Evolutionary conservation across 2,113 vertebrate genomes (phyloP).

Genomic region (Mormyrus iriodes): DNA sequence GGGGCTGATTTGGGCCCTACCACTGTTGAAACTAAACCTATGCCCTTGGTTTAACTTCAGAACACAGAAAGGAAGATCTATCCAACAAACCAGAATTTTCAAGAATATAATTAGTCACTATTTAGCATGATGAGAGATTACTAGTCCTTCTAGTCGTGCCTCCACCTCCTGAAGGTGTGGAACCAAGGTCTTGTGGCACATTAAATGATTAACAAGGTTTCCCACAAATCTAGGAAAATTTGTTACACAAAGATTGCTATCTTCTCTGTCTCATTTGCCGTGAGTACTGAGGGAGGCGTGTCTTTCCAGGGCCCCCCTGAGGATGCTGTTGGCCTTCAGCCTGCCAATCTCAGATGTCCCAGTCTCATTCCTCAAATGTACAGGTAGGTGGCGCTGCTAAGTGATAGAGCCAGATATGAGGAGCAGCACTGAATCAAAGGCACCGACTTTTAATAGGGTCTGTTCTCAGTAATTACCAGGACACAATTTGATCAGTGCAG

Average conservation of each 20-base stretch:
- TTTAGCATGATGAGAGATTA: not conserved
- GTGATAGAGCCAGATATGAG: slow-evolving; percentile 52
- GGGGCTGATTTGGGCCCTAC: not conserved
- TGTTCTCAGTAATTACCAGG: slow-evolving; percentile 86
- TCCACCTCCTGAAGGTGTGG: not conserved
- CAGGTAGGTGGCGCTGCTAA: slow-evolving; percentile 40
- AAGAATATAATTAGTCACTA: too few relatives aligned
- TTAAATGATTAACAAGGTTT: not conserved
- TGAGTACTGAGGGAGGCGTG: not conserved
- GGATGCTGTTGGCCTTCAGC: too few relatives aligned
- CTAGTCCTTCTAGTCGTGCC: not conserved
- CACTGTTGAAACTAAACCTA: not conserved
- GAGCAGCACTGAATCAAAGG: slow-evolving; percentile 62
- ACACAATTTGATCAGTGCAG: slow-evolving; percentile 83
- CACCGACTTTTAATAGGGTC: slow-evolving; percentile 79
- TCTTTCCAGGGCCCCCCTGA: not conserved
- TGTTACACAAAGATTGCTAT: not conserved
- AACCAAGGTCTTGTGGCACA: not conserved
- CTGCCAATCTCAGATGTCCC: too few relatives aligned
- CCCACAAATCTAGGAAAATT: not conserved
- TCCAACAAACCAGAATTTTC: not conserved
- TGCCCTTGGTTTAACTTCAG: not conserved
- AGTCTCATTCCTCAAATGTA: slow-evolving; percentile 8
- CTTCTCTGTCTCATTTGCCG: not conserved
- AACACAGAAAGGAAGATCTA: not conserved